A percentile compares a stretch with the other conserved stretches of the same genome.
Conservation (phyloP, 2,888 invertebrate species). For the Podabrus alpinus region DNA sequence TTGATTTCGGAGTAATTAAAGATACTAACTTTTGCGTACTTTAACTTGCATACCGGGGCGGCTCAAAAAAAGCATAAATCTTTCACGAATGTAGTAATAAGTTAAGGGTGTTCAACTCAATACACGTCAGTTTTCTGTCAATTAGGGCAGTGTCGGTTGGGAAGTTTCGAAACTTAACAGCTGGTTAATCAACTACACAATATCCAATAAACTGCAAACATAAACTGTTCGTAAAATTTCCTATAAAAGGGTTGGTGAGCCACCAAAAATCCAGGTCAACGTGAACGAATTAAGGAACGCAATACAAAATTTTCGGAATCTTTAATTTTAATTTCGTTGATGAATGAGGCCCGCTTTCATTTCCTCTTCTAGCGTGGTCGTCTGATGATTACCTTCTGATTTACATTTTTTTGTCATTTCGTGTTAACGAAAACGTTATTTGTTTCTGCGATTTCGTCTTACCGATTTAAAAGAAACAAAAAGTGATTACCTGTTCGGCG, state of each 20-base stretch:
- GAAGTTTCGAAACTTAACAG: conserved; percentile 3
- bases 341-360: conserved; percentile 16
- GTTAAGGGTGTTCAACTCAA: conserved; percentile 4
- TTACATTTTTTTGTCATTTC: conserved; percentile 13
- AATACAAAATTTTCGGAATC: not conserved
- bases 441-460: not conserved
- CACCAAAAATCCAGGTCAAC: not conserved
- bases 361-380: conserved; percentile 17
- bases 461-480: not conserved
- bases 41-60: not conserved
- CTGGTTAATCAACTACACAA: conserved; percentile 2
- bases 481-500: not conserved
- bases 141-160: not conserved
- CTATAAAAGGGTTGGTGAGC: not conserved
- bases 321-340: conserved; percentile 18
- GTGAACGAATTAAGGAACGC: not conserved
- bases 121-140: conserved; percentile 2
- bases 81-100: not conserved
- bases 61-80: not conserved
- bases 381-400: conserved; percentile 10
- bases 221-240: not conserved
- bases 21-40: not conserved
- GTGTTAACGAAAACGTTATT: not conserved
- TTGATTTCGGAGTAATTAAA: not conserved
- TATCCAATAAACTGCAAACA: not conserved